Evolutionary conservation across 2,797 vertebrate genomes (phyloP), one percentile per base, ranked within the genome.

Genomic region (Ctenosaura bakeri): DNA sequence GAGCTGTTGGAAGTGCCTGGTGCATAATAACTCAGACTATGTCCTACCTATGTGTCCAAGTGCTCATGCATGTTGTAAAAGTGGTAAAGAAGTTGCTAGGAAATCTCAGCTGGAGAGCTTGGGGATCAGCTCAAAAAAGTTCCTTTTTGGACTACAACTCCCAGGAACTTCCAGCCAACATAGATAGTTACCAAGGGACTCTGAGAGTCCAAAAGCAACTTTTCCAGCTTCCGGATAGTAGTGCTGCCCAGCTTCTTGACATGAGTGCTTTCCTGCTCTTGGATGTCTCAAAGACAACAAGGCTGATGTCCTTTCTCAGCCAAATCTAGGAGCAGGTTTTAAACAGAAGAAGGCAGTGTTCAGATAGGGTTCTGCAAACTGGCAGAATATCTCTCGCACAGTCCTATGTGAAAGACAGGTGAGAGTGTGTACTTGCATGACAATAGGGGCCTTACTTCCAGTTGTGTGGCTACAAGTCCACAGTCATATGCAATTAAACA

Each of bases 21-120:
- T 77, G 85, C 56, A 64, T 77, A 50, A 78, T 87, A 77, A 87
- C 18, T 78, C 56, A 87, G 74, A 86, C 46, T 64, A 56, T 46
- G 35, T 32, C 42, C 85, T 78, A 87, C 3, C n/a, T 5, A 62
- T 78, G 38, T 16, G 35, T 18, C 26, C 29, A 62, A 46, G 26
- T 22, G 78, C 26, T 78, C 16, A 62, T 78, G 38, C 38, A 46
- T 32, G 29, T 16, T 20, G 74, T 42, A 64, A 87, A 87, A 77
- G 16, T 78, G 38, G 73, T 87, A 78, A 14, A 81, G 54, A 56
- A 4, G n/a, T 18, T 54, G 8, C 32, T 59, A 26, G n/a, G 29
- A 81, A 59, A 59, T 35, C 54, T n/a, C 32, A 56, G 79, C 8
- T 8, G 10, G 42, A 1, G 20, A 8, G 7, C 2, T 77, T 32